Evolutionary conservation across 2,888 invertebrate genomes (phyloP).

Genomic region (Drosophila antonietae): DNA sequence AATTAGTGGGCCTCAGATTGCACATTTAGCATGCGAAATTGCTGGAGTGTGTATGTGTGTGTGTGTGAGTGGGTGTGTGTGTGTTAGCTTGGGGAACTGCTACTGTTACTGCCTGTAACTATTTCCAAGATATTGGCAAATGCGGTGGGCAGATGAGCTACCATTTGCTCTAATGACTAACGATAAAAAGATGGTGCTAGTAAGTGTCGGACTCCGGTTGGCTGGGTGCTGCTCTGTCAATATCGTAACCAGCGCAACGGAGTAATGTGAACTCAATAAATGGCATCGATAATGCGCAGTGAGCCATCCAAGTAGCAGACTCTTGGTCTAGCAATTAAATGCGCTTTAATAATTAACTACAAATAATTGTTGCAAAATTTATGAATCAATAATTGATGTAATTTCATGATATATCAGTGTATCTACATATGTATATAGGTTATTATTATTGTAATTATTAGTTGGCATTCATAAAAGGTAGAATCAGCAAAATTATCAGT

Average conservation of each 20-base stretch:
- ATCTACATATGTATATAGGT: too few relatives aligned
- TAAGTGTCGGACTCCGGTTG: background rate
- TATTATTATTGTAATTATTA: background rate
- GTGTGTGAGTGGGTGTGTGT: background rate
- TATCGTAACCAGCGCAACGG: constrained; percentile 1
- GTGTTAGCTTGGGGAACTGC: background rate
- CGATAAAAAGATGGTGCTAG: constrained; percentile 42
- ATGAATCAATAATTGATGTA: background rate
- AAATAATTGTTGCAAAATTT: background rate
- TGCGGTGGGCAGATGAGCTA: constrained; percentile 36
- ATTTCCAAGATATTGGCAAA: constrained; percentile 48
- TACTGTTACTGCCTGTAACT: constrained; percentile 25
- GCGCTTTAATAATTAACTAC: background rate
- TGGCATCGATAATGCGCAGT: constrained; percentile 15
- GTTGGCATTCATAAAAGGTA: too few relatives aligned
- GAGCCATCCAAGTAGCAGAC: background rate
- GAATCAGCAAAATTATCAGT: too few relatives aligned
- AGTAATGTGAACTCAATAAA: constrained; percentile 12
- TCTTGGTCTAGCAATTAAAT: constrained; percentile 3
- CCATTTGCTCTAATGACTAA: constrained; percentile 45
- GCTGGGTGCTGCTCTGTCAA: constrained; percentile 16
- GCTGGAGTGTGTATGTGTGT: background rate
- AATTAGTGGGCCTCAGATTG: constrained; percentile 76
- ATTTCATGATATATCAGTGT: background rate
- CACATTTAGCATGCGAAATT: constrained; percentile 64